These are phyloP conservation scores for Leucoptera coffeella DNA, from an alignment of 2,888 invertebrate species.

Conservation along the genomic window DNA sequence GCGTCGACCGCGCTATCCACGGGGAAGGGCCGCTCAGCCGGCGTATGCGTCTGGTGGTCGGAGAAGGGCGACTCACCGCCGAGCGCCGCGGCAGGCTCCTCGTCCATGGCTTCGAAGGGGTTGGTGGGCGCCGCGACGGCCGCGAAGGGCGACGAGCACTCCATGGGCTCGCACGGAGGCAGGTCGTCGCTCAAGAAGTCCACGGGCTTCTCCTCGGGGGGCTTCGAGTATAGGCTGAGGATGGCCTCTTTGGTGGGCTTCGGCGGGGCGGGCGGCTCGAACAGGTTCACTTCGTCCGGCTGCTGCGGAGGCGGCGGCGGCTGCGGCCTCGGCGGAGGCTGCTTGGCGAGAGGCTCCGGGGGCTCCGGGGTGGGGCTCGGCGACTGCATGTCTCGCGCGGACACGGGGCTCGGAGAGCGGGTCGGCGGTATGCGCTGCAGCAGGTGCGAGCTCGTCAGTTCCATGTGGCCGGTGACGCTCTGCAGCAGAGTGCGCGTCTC, in stretches of 20 bases:
- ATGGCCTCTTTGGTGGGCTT: slow-evolving; percentile 56
- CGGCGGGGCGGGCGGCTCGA: slow-evolving; percentile 28
- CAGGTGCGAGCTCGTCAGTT: slow-evolving; percentile 78
- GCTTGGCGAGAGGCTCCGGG: slow-evolving; percentile 22
- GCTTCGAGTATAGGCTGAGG: slow-evolving; percentile 48
- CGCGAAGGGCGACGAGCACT: background rate
- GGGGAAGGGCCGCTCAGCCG: background rate
- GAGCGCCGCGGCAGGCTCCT: background rate
- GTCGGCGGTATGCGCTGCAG: slow-evolving; percentile 79
- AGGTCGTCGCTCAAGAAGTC: slow-evolving; percentile 57
- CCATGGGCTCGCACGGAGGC: too few species aligned
- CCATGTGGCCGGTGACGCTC: slow-evolving; percentile 83
- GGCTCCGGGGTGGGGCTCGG: slow-evolving; percentile 78
- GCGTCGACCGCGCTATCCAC: too few species aligned
- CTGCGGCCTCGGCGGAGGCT: slow-evolving; percentile 18
- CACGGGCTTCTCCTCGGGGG: slow-evolving; percentile 34
- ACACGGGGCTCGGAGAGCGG: slow-evolving; percentile 81
- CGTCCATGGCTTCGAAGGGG: background rate
- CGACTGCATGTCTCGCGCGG: slow-evolving; percentile 74
- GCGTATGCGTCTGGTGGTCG: background rate
- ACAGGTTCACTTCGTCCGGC: slow-evolving; percentile 17
- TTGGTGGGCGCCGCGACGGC: background rate
- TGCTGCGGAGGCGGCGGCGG: slow-evolving; percentile 23
- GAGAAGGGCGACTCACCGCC: background rate
- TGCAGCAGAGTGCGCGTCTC: slow-evolving; percentile 81